Evolutionary conservation across 2,888 invertebrate genomes (phyloP).

Genomic region (Tupiocoris notatus): DNA sequence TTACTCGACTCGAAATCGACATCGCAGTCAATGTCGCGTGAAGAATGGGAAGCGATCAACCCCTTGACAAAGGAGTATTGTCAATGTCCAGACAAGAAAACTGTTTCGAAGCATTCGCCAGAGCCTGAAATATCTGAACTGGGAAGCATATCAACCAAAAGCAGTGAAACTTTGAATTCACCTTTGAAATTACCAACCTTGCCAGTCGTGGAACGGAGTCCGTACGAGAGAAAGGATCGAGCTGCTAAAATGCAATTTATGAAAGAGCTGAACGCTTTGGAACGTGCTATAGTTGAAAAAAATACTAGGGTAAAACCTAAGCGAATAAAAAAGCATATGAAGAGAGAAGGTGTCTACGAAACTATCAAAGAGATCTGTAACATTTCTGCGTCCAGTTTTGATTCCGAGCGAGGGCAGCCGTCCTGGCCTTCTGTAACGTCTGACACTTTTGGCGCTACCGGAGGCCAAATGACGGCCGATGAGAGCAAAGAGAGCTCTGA

Average conservation of each 20-base stretch:
- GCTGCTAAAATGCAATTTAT: slow-evolving; percentile 1
- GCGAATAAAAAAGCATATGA: background rate
- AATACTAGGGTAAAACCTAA: slow-evolving; percentile 13
- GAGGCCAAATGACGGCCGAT: background rate
- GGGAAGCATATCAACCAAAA: too few species aligned
- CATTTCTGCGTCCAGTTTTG: background rate
- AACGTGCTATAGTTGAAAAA: slow-evolving; percentile 6
- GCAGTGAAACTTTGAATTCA: too few species aligned
- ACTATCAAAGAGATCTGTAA: background rate
- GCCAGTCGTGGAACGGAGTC: background rate
- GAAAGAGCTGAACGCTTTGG: slow-evolving; percentile 13
- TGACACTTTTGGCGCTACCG: background rate
- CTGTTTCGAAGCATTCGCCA: background rate
- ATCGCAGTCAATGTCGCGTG: too few species aligned
- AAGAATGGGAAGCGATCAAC: too few species aligned
- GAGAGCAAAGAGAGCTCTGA: background rate
- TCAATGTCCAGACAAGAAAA: background rate
- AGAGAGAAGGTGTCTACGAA: slow-evolving; percentile 14
- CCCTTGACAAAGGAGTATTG: too few species aligned
- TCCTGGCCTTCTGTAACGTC: background rate
- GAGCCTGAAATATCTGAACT: background rate
- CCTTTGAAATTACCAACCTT: too few species aligned
- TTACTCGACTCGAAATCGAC: too few species aligned
- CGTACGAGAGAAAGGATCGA: slow-evolving; percentile 21
- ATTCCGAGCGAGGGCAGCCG: background rate